phyloP scores from a whole-genome alignment of 2,113 vertebrate species.

The Triplophysa tibetana region DNA sequence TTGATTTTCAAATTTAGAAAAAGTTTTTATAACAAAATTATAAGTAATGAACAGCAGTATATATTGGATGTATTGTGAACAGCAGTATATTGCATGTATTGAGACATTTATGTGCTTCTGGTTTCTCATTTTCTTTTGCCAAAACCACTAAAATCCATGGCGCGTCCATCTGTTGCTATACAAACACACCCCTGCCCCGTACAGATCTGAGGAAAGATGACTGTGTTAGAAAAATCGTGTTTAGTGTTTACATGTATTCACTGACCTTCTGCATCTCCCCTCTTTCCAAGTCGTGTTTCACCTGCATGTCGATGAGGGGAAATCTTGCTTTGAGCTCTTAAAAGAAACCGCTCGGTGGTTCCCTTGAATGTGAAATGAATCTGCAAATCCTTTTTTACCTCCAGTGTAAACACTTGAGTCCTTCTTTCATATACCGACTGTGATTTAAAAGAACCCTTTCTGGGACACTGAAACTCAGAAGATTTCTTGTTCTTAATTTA shows the following conservation, averaged over 20 bases:
- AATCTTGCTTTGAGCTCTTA: conserved; percentile 11
- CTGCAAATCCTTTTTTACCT: background rate
- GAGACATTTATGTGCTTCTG: too few species aligned
- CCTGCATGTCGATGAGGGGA: background rate
- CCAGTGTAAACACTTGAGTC: conserved; percentile 14
- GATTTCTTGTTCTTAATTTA: background rate
- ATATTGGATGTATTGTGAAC: too few species aligned
- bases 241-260: background rate
- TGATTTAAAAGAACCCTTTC: background rate
- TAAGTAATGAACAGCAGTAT: too few species aligned
- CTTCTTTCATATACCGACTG: background rate
- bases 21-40: too few species aligned
- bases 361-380: conserved; percentile 1
- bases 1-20: too few species aligned
- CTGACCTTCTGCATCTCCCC: conserved; percentile 9
- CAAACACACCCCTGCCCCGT: background rate
- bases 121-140: too few species aligned
- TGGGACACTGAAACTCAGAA: background rate
- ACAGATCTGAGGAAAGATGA: background rate
- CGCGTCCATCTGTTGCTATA: background rate
- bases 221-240: background rate
- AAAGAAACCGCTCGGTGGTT: conserved; percentile 16
- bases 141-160: too few species aligned
- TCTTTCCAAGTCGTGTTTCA: background rate
- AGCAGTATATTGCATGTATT: too few species aligned